A percentile compares a stretch with the other conserved stretches of the same genome.
These are phyloP conservation scores for Callyntrura guangdongensis DNA, from an alignment of 2,888 invertebrate genomes.

Conservation along the genomic window DNA sequence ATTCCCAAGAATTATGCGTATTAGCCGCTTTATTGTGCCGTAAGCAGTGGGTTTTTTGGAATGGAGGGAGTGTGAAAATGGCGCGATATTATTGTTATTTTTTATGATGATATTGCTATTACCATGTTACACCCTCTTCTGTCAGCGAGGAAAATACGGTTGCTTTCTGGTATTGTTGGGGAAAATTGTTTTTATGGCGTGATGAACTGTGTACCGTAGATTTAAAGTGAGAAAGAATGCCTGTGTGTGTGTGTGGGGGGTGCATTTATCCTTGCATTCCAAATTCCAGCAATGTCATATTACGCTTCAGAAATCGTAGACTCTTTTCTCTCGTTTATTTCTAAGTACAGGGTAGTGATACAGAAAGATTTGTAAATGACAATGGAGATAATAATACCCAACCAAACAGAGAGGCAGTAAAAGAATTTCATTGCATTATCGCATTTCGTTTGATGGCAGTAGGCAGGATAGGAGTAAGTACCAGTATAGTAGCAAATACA, in stretches of 20 bases:
- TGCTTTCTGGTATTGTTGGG: no score
- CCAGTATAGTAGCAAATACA: no score
- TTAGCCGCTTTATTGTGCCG: no score
- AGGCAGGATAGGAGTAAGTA: background rate
- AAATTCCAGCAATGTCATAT: constrained; percentile 32
- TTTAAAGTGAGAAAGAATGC: no score
- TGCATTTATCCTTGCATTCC: constrained; percentile 41
- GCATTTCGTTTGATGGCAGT: background rate
- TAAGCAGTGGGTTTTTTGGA: no score
- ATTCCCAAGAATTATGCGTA: no score
- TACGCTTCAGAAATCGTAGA: background rate
- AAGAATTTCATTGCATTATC: constrained; percentile 35
- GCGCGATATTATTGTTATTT: background rate
- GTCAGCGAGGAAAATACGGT: no score
- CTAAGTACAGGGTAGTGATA: background rate
- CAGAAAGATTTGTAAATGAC: constrained; percentile 47
- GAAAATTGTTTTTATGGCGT: background rate
- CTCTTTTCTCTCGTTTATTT: background rate
- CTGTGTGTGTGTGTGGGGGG: background rate
- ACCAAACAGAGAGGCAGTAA: background rate
- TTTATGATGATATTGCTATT: background rate
- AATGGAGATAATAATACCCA: constrained; percentile 25
- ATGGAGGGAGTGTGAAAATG: background rate
- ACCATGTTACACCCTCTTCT: no score
- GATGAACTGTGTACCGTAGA: background rate